phyloP scores from a whole-genome alignment of 2,113 vertebrate species.

The Tautogolabrus adspersus region DNA sequence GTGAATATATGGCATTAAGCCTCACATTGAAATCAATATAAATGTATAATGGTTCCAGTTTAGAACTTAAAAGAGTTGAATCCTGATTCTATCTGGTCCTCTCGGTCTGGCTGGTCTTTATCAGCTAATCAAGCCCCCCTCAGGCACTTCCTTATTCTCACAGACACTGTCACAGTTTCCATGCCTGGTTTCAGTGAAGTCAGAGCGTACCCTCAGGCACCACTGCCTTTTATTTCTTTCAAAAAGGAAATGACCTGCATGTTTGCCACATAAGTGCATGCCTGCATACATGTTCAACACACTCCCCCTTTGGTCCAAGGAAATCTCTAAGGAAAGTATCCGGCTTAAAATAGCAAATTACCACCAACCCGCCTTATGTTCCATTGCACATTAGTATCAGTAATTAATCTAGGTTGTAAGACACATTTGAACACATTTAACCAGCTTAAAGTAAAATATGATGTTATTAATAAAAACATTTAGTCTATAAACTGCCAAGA shows the following conservation, averaged over 20 bases:
- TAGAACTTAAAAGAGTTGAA: not conserved
- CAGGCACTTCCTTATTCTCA: constrained; percentile 26
- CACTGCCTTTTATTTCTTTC: constrained; percentile 49
- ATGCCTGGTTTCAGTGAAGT: constrained; percentile 60
- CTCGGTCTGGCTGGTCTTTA: constrained; percentile 18
- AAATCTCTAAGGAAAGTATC: constrained; percentile 41
- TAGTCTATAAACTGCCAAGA: too few relatives aligned
- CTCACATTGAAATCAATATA: not conserved
- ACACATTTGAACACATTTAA: constrained; percentile 11
- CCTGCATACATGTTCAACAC: constrained; percentile 41
- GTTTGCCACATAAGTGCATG: constrained; percentile 56
- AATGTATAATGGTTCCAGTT: not conserved
- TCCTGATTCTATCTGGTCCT: constrained; percentile 2
- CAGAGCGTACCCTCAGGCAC: constrained; percentile 61
- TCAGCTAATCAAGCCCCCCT: constrained; percentile 12
- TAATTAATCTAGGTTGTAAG: not conserved
- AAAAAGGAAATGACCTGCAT: constrained; percentile 73
- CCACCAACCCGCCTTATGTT: constrained; percentile 26
- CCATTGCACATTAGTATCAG: not conserved
- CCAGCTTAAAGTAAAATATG: not conserved
- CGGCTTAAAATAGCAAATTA: constrained; percentile 34
- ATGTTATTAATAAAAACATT: too few relatives aligned
- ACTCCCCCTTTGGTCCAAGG: constrained; percentile 21
- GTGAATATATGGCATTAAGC: not conserved
- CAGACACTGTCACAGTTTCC: constrained; percentile 71